Evolutionary conservation across 1,140 invertebrate genomes (phyloP), one percentile per base, ranked within the genome.

Genomic region (Cyphomyrmex costatus): DNA sequence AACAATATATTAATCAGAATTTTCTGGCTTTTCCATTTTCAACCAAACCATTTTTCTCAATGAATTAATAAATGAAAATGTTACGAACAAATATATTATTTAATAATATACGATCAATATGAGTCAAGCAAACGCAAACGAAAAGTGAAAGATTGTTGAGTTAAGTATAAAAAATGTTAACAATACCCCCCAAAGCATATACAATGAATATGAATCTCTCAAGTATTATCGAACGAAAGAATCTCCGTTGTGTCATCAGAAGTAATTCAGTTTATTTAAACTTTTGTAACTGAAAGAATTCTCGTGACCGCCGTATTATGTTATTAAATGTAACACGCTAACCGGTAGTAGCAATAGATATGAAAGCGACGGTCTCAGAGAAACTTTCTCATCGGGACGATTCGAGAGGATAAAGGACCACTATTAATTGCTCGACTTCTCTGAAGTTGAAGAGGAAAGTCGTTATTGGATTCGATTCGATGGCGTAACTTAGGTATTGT

Each of bases 341-440:
- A 87, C 78, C 56, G 66, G 53, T 14, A 61, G 74, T 74, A 89
- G 61, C 88, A 87, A 90, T 90, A 77, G 60, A 86, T 83, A 70
- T 66, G 74, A 73, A 46, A 87, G 85, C 73, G 77, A 73, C 71
- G 83, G 49, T 82, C 73, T 74, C 70, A 19, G 58, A 87, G 89
- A 77, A 87, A 90, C 88, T 90, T 90, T 90, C 78, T 70, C 78
- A 86, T 80, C 85, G 73, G 73, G 79, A 86, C 82, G 83, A 90
- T 73, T 89, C 78, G 21, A 87, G 77, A 24, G 79, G 87, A 90
- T 88, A 90, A 90, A 90, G 85, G 79, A 84, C 85, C 70, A 71
- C 85, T 89, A 90, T 89, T 90, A 90, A 90, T 90, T 90, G 88
- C 89, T 90, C 85, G 85, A 89, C 88, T 89, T 89, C 88, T 90